These are phyloP conservation scores for Aromia moschata DNA, from an alignment of 2,888 invertebrate species.

Conservation along the genomic window DNA sequence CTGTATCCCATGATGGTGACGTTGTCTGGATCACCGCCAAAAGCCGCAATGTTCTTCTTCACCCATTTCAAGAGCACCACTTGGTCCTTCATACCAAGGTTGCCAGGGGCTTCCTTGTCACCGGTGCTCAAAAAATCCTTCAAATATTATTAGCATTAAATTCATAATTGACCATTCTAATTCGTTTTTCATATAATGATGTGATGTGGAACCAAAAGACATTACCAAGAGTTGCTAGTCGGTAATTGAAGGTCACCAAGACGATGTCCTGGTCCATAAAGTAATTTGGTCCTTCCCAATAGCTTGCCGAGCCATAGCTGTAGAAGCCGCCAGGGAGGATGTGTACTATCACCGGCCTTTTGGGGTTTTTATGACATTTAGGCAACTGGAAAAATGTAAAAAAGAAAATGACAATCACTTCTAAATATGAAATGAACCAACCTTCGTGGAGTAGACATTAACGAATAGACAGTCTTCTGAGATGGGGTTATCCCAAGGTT, in stretches of 20 bases:
- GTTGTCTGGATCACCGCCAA: constrained; percentile 73
- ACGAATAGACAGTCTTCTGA: constrained; percentile 73
- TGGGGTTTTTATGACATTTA: constrained; percentile 50
- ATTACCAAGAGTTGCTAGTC: constrained; percentile 68
- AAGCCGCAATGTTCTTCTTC: constrained; percentile 70
- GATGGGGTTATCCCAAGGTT: constrained; percentile 53
- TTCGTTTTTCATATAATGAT: too few relatives aligned
- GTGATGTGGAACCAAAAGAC: too few relatives aligned
- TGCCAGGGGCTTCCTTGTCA: constrained; percentile 73
- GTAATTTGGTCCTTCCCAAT: constrained; percentile 68
- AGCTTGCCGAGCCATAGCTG: constrained; percentile 69
- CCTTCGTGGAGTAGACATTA: constrained; percentile 69
- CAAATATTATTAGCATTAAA: constrained; percentile 4
- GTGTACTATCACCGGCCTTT: constrained; percentile 72
- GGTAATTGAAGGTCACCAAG: constrained; percentile 73
- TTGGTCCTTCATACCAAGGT: constrained; percentile 77
- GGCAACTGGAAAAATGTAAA: constrained; percentile 59
- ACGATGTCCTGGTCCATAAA: constrained; percentile 73
- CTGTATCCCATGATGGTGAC: constrained; percentile 73
- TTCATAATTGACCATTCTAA: too few relatives aligned
- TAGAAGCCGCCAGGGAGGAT: constrained; percentile 78
- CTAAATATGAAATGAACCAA: constrained; percentile 37
- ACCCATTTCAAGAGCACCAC: constrained; percentile 74
- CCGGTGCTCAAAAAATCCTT: constrained; percentile 69
- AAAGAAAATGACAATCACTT: background rate